These are phyloP conservation scores for Chlorops oryzae DNA, from an alignment of 1,140 invertebrate species.

Conservation along the genomic window DNA sequence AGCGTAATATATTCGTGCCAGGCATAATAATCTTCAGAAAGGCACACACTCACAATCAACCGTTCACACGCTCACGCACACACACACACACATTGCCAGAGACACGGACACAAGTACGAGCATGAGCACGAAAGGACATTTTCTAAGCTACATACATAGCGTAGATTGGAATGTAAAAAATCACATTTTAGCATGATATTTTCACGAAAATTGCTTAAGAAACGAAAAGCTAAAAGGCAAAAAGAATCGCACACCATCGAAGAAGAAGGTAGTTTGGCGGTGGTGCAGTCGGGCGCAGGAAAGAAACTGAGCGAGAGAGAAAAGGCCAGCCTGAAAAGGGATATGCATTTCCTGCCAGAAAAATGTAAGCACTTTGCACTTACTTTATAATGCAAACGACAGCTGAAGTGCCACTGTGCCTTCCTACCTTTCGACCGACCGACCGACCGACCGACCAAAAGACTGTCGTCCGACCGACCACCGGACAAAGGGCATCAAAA, in stretches of 20 bases:
- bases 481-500: background rate
- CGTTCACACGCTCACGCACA: background rate
- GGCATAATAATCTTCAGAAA: background rate
- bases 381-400: conserved; percentile 13
- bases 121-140: background rate
- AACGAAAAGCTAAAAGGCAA: no score
- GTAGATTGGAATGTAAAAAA: no score
- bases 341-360: conserved; percentile 42
- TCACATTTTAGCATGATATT: no score
- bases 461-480: background rate
- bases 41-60: background rate
- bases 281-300: conserved; percentile 18
- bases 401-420: background rate
- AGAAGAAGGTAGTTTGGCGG: background rate
- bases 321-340: conserved; percentile 4
- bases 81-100: background rate
- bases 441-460: no score
- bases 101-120: background rate
- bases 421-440: no score
- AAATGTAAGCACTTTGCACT: conserved; percentile 37
- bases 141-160: no score
- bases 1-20: no score
- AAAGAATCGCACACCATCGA: no score
- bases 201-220: no score
- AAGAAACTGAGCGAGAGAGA: background rate